phyloP scores from a whole-genome alignment of 2,888 invertebrate species.

The Agrotis ipsilon region DNA sequence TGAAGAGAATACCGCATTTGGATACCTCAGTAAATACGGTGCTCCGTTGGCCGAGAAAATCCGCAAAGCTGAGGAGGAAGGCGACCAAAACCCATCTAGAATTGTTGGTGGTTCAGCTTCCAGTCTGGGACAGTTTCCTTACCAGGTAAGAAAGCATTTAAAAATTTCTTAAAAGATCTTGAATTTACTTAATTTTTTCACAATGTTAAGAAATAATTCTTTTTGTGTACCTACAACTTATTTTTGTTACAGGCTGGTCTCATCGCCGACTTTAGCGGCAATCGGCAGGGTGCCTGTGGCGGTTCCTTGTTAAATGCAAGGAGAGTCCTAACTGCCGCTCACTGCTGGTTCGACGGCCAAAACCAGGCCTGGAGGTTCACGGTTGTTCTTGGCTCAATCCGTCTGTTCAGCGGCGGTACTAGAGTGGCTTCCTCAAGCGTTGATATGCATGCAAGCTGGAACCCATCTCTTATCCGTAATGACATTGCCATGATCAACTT shows the following conservation, averaged over 20 bases:
- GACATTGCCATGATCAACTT: constrained; percentile 76
- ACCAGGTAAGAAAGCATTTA: constrained; percentile 59
- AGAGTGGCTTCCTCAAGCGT: constrained; percentile 64
- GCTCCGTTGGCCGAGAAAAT: constrained; percentile 64
- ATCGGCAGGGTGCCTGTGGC: constrained; percentile 69
- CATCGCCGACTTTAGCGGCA: constrained; percentile 20
- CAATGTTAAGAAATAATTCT: no score
- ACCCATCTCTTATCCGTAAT: constrained; percentile 70
- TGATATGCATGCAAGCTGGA: constrained; percentile 73
- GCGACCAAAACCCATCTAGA: constrained; percentile 41
- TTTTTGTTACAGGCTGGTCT: constrained; percentile 65
- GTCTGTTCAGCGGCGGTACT: constrained; percentile 21
- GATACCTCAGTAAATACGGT: constrained; percentile 63
- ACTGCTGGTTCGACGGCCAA: constrained; percentile 32
- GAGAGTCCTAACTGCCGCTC: constrained; percentile 71
- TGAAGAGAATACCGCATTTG: constrained; percentile 61
- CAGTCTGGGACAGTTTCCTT: constrained; percentile 60
- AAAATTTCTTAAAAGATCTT: not conserved
- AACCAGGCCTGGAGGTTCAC: constrained; percentile 35
- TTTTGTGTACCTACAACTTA: not conserved
- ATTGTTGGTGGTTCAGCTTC: constrained; percentile 64
- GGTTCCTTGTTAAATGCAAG: constrained; percentile 70
- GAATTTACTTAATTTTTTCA: no score
- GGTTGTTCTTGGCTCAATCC: constrained; percentile 39
- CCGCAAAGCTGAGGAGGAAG: constrained; percentile 55